Evolutionary conservation across 2,113 vertebrate species (phyloP), one percentile per base, ranked within the genome.

Genomic region (Salminus brasiliensis): DNA sequence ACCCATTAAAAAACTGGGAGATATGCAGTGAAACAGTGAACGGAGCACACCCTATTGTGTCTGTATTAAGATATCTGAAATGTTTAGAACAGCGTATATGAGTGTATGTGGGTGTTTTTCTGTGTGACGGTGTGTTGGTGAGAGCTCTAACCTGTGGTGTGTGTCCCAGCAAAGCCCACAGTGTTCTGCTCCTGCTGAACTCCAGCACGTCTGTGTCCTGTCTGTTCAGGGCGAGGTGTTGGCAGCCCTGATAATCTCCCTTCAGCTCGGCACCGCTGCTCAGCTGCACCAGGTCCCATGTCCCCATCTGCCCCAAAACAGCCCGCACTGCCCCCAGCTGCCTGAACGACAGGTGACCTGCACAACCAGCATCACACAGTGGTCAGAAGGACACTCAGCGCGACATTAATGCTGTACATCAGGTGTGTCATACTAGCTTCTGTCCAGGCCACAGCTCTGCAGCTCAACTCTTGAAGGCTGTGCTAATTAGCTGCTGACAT

Each of bases 331-430:
- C 86, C 32, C 82, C 86, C 87, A 93, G 87, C 89, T 93, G 92
- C 52, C 78, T 74, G 88, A 91, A 93, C 0, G 93, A 94, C 87
- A 94, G 85, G 84, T 89, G 90, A 81, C 93, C 93, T 93, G 81
- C 53, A 63, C 12, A 76, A 27, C 71, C 25, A 65, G 32, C 74
- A 34, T 66, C 25, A 60, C 23, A 72, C 11, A 39, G 39, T 0
- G 3, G 0, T 62, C 71, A 72, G 34, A 36, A 47, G 47, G 21
- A 81, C 32, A 15, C 27, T 57, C 12, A 6, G 16, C 16, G 23
- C n/a, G n/a, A 62, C 16, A 36, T 43, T 41, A 23, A 25, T 39
- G 53, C 49, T 25, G 13, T 13, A 68, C 2, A 23, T 11, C 39
- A 43, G 39, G 39, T 7, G 43, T 6, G 13, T 45, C 43, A 15